Percentiles rank a stretch among this genome's conserved stretches.
phyloP scores from a whole-genome alignment of 2,888 invertebrate genomes.

The Dasypogon diadema region DNA sequence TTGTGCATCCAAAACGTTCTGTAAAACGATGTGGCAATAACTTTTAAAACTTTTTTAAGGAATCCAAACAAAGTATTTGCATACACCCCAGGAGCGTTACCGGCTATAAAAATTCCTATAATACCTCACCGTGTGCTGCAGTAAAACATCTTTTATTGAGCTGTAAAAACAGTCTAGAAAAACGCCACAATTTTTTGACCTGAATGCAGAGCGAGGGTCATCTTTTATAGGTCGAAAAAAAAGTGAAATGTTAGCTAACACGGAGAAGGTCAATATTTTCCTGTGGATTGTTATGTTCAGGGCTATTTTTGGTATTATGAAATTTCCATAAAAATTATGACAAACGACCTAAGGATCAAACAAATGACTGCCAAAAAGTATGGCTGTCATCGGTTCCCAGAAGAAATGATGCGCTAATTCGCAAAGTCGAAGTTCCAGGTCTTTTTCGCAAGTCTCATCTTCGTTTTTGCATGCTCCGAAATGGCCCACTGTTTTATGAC shows the following conservation, averaged over 20 bases:
- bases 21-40: not conserved
- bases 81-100: constrained; percentile 5
- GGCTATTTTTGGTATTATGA: constrained; percentile 1
- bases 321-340: constrained; percentile 45
- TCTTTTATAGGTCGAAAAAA: constrained; percentile 30
- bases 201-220: constrained; percentile 21
- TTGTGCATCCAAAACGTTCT: not conserved
- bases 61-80: constrained; percentile 11
- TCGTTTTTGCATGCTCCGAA: not conserved
- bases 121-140: not conserved
- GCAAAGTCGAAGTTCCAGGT: constrained; percentile 19
- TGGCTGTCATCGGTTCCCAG: not conserved
- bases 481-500: constrained; percentile 12
- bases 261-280: constrained; percentile 12
- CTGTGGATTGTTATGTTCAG: not conserved
- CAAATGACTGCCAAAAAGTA: constrained; percentile 14
- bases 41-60: not conserved
- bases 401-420: constrained; percentile 19
- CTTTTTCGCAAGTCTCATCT: constrained; percentile 14
- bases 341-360: not conserved
- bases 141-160: constrained; percentile 27
- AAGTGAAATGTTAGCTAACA: not conserved
- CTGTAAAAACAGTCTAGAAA: constrained; percentile 15
- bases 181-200: constrained; percentile 43
- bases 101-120: not conserved